These are phyloP conservation scores for Drosophila prostipennis DNA, from an alignment of 2,888 invertebrate species.

Conservation along the genomic window DNA sequence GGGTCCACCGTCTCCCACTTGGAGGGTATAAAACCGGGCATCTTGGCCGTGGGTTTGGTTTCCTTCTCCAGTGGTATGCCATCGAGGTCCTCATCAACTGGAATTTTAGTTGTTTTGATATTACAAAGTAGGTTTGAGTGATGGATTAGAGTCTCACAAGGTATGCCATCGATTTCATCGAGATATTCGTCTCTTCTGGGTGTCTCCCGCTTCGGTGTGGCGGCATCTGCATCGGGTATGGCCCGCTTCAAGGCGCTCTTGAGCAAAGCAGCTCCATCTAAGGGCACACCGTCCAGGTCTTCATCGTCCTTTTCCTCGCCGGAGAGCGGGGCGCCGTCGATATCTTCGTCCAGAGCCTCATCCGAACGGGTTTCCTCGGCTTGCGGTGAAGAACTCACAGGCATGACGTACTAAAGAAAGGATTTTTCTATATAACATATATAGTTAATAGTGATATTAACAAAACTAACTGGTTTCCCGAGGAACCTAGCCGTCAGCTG, in stretches of 20 bases:
- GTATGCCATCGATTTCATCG: slow-evolving; percentile 90
- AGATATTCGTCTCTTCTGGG: slow-evolving; percentile 81
- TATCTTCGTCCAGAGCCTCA: slow-evolving; percentile 81
- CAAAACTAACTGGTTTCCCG: slow-evolving; percentile 86
- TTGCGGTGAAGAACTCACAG: slow-evolving; percentile 53
- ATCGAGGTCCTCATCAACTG: slow-evolving; percentile 91
- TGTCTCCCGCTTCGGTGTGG: slow-evolving; percentile 80
- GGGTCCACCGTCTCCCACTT: slow-evolving; percentile 99
- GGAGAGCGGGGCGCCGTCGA: slow-evolving; percentile 85
- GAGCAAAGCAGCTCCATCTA: slow-evolving; percentile 92
- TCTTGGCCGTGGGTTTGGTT: slow-evolving; percentile 60
- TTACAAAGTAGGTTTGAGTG: not conserved
- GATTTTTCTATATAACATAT: not conserved
- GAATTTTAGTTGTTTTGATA: slow-evolving; percentile 11
- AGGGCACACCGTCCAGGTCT: slow-evolving; percentile 90
- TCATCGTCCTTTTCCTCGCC: slow-evolving; percentile 87
- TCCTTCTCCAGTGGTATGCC: slow-evolving; percentile 88
- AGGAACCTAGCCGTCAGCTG: slow-evolving; percentile 95
- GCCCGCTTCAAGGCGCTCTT: slow-evolving; percentile 87
- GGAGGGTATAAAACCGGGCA: slow-evolving; percentile 93
- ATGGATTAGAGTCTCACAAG: slow-evolving; percentile 84
- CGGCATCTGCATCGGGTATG: slow-evolving; percentile 80
- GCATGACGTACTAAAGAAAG: slow-evolving; percentile 31
- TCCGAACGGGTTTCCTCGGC: slow-evolving; percentile 72
- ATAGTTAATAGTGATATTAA: not conserved